These are phyloP conservation scores for Bufotes viridis DNA, from an alignment of 2,797 vertebrate species.

Conservation along the genomic window DNA sequence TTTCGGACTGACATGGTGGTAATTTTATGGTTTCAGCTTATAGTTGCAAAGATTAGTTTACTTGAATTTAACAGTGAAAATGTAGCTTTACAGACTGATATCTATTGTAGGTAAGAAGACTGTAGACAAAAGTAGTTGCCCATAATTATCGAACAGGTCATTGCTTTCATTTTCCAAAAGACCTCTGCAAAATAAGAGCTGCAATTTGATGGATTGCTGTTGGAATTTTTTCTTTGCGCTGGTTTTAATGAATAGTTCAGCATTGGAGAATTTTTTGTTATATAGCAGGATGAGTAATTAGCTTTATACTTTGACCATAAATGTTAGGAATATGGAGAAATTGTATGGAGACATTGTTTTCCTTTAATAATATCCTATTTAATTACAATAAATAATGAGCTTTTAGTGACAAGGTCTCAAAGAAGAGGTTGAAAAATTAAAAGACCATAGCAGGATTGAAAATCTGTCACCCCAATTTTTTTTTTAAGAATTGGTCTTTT, in stretches of 20 bases:
- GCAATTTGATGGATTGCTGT: too few relatives aligned
- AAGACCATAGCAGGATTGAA: not conserved
- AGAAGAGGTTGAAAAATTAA: not conserved
- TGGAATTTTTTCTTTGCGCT: too few relatives aligned
- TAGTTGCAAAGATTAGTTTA: not conserved
- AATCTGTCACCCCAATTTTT: not conserved
- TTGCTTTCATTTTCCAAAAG: too few relatives aligned
- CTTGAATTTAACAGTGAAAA: not conserved
- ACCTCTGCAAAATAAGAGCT: too few relatives aligned
- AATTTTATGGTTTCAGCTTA: not conserved
- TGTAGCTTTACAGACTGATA: too few relatives aligned
- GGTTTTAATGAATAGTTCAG: too few relatives aligned
- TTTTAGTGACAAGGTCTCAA: too few relatives aligned
- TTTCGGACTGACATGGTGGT: not conserved
- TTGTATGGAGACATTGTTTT: not conserved
- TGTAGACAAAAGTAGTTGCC: not conserved
- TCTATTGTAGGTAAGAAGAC: too few relatives aligned
- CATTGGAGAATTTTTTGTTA: too few relatives aligned
- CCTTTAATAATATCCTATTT: not conserved
- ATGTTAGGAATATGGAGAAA: not conserved
- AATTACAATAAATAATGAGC: too few relatives aligned
- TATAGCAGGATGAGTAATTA: not conserved
- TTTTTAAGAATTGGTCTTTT: too few relatives aligned
- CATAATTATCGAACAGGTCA: too few relatives aligned
- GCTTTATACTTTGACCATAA: not conserved